Evolutionary conservation across 2,888 invertebrate genomes (phyloP), one percentile per base, ranked within the genome.

Genomic region (Calliphora vomitoria): DNA sequence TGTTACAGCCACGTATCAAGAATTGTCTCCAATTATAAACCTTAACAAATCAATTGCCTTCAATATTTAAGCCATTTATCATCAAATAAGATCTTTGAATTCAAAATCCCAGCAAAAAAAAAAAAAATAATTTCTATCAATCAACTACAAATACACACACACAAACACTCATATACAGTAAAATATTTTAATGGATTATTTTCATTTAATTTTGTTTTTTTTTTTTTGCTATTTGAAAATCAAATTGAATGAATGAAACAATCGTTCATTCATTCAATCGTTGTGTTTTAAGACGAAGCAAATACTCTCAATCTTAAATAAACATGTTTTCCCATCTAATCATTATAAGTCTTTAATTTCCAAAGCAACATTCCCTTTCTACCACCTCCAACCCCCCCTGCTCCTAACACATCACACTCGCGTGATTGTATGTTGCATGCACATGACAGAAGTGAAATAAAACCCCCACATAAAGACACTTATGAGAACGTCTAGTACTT

Each of bases 311-410:
- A 60, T 72, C 47, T 78, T 82, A 82, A 76, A 82, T 82, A 78
- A 86, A 78, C 64, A 82, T 82, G 41, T 68, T 60, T 85, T 68
- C 38, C 60, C 80, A 69, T 81, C 62, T 81, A 60, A 81, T 71
- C 80, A 76, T 76, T 69, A 62, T 35, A 71, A 80, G 72, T 81
- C 60, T 81, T 69, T 85, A 75, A 81, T 81, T 75, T 85, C 35
- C 62, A 74, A 85, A 75, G 85, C 68, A 80, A 68, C 60, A 44
- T 55, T 47, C 18, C 20, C 44, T 4, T 13, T 44, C 20, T 18
- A 4, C 18, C 53, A 55, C 5, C 53, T 55, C 25, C 25, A n/a
- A 10, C 44, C 44, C 8, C 55, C 18, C 10, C 55, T 4, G 25
- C 13, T 11, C 3, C 25, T 3, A 1, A 25, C 25, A 25, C 25